phyloP scores from a whole-genome alignment of 2,888 invertebrate species.

The Cacoxenus indagator region DNA sequence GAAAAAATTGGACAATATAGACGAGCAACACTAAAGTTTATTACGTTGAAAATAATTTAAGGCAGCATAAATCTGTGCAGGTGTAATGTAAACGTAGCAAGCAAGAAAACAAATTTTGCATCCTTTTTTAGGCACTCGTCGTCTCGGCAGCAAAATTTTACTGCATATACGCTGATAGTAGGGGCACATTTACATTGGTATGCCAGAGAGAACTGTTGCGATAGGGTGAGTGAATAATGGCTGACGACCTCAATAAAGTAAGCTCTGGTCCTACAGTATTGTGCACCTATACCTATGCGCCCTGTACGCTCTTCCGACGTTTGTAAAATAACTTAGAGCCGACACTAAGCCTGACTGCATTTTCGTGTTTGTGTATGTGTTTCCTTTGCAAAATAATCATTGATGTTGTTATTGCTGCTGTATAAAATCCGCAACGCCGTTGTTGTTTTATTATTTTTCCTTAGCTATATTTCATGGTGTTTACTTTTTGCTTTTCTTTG shows the following conservation, averaged over 20 bases:
- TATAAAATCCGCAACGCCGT: slow-evolving; percentile 63
- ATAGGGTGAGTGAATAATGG: no score
- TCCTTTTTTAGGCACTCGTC: background rate
- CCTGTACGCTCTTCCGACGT: slow-evolving; percentile 6
- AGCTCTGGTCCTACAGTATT: slow-evolving; percentile 48
- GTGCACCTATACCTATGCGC: slow-evolving; percentile 30
- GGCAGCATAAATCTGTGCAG: slow-evolving; percentile 9
- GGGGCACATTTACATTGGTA: slow-evolving; percentile 1
- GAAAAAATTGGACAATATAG: no score
- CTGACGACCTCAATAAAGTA: slow-evolving; percentile 59
- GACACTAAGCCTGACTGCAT: slow-evolving; percentile 64
- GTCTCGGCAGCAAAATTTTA: background rate
- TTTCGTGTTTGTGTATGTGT: slow-evolving; percentile 62
- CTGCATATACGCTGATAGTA: background rate
- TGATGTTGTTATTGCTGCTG: slow-evolving; percentile 34
- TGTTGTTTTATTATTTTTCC: slow-evolving; percentile 21
- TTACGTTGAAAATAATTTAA: slow-evolving; percentile 19
- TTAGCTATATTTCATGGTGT: background rate
- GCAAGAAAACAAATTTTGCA: background rate
- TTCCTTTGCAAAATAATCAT: slow-evolving; percentile 59
- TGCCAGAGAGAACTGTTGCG: background rate
- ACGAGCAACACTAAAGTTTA: slow-evolving; percentile 7
- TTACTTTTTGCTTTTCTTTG: background rate
- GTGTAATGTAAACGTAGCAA: background rate
- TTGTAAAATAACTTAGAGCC: slow-evolving; percentile 20